Evolutionary conservation across 2,797 vertebrate genomes (phyloP).

Genomic region (Halcyon badia): DNA sequence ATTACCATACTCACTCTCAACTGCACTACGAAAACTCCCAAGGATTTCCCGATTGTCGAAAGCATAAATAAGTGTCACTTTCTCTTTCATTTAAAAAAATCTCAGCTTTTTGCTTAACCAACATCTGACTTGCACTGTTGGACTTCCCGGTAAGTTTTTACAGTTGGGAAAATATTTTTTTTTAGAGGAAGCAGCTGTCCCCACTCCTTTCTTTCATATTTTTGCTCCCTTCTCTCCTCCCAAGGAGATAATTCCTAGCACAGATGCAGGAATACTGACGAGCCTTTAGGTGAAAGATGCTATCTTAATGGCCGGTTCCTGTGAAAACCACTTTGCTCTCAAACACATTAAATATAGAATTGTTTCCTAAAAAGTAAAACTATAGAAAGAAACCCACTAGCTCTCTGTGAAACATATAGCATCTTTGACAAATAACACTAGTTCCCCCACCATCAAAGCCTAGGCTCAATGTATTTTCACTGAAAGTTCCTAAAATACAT

Average conservation of each 20-base stretch:
- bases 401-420: neutral
- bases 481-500: constrained; percentile 23
- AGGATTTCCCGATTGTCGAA: constrained; percentile 69
- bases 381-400: neutral
- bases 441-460: constrained; percentile 14
- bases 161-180: constrained; percentile 8
- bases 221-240: neutral
- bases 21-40: constrained; percentile 67
- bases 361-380: neutral
- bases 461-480: constrained; percentile 14
- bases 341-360: neutral
- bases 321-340: neutral
- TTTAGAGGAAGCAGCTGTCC: neutral
- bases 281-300: neutral
- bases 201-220: neutral
- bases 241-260: constrained; percentile 1
- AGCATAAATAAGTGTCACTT: constrained; percentile 60
- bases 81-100: constrained; percentile 61
- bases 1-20: constrained; percentile 49
- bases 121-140: constrained; percentile 16
- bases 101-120: neutral
- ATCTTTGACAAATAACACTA: neutral
- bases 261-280: constrained; percentile 38
- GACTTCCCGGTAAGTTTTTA: constrained; percentile 19
- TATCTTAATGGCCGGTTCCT: neutral